These are phyloP conservation scores for Melipona bicolor DNA, from an alignment of 2,888 invertebrate species.

Conservation along the genomic window DNA sequence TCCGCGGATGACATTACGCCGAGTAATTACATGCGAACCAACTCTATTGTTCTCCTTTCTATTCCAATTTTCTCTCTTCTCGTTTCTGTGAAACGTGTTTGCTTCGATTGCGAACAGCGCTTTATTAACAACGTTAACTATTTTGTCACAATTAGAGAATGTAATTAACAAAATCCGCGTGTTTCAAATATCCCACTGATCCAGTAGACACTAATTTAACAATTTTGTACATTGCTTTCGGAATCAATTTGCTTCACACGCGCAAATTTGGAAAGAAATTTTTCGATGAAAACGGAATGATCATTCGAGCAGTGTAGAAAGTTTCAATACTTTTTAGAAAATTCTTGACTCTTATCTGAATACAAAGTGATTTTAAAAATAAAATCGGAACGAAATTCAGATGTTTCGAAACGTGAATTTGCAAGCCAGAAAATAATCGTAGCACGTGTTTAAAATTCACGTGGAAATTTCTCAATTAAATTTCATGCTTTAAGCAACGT, in stretches of 20 bases:
- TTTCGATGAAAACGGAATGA: too few relatives aligned
- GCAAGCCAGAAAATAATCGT: not conserved
- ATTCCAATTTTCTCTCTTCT: not conserved
- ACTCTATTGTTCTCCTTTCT: conserved; percentile 25
- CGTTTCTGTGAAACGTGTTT: not conserved
- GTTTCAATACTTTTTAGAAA: too few relatives aligned
- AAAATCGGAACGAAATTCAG: too few relatives aligned
- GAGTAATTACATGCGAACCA: conserved; percentile 41
- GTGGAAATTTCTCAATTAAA: not conserved
- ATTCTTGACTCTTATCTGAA: too few relatives aligned
- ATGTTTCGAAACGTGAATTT: too few relatives aligned
- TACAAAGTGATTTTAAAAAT: too few relatives aligned
- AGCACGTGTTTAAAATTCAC: not conserved
- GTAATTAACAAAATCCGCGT: not conserved
- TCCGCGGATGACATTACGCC: conserved; percentile 5
- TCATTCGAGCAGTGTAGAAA: too few relatives aligned
- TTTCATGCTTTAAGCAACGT: not conserved
- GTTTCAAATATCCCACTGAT: not conserved
- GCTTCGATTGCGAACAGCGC: not conserved
- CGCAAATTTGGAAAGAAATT: not conserved
- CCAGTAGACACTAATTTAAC: not conserved
- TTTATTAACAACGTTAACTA: not conserved
- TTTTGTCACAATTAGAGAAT: not conserved
- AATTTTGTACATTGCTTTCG: not conserved
- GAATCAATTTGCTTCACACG: not conserved